These are phyloP conservation scores for Polypterus senegalus DNA, from an alignment of 2,113 vertebrate genomes.

Conservation along the genomic window DNA sequence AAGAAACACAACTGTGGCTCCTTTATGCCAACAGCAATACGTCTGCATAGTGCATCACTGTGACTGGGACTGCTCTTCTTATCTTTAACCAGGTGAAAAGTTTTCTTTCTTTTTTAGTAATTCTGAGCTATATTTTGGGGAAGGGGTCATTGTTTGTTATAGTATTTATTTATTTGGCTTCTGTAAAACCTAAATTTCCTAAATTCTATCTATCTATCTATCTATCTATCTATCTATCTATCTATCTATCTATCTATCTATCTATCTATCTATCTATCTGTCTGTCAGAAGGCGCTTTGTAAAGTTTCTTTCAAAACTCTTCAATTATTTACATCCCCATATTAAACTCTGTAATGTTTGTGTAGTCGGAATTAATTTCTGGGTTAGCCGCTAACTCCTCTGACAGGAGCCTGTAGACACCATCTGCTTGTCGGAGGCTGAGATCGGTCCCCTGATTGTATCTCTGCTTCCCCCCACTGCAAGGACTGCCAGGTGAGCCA, in stretches of 20 bases:
- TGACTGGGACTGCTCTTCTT: no score
- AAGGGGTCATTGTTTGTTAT: no score
- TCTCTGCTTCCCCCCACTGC: slow-evolving; percentile 49
- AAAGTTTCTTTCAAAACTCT: slow-evolving; percentile 9
- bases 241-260: background rate
- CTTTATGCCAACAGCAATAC: no score
- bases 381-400: slow-evolving; percentile 47
- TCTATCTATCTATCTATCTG: background rate
- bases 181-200: no score
- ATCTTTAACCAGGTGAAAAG: no score
- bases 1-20: no score
- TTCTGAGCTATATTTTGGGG: no score
- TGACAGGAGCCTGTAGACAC: slow-evolving; percentile 42
- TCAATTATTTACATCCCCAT: slow-evolving; percentile 18
- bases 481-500: slow-evolving; percentile 63
- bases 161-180: no score
- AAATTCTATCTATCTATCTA: no score
- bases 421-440: slow-evolving; percentile 57
- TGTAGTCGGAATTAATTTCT: slow-evolving; percentile 42
- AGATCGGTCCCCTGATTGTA: slow-evolving; percentile 53
- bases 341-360: slow-evolving; percentile 24
- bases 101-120: no score
- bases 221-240: background rate
- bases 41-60: no score
- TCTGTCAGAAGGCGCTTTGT: background rate